Conservation (phyloP, 1,140 invertebrate genomes). For the Hyposmocoma kahamanoa region DNA sequence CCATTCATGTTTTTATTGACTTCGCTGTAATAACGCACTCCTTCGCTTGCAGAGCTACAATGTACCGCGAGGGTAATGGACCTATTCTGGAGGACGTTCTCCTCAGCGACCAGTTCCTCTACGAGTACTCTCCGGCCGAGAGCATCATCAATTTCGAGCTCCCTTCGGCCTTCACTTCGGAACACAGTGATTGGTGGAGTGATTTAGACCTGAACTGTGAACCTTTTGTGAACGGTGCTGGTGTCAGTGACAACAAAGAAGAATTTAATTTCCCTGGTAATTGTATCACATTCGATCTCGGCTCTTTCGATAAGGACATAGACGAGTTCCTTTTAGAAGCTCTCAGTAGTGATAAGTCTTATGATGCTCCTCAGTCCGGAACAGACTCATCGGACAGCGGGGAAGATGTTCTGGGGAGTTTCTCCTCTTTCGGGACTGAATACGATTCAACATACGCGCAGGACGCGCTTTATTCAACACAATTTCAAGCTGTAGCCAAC, state of each 20-base stretch:
- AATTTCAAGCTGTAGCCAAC: not conserved
- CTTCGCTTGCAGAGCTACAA: constrained; percentile 38
- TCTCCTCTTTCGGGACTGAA: constrained; percentile 9
- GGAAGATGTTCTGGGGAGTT: constrained; percentile 10
- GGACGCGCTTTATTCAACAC: constrained; percentile 19
- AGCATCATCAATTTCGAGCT: constrained; percentile 64
- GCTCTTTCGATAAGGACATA: constrained; percentile 45
- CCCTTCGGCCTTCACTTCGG: constrained; percentile 29
- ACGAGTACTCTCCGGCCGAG: constrained; percentile 57
- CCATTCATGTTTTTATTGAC: not conserved
- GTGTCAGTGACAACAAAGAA: constrained; percentile 36
- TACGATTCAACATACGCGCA: constrained; percentile 26
- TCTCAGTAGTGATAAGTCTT: constrained; percentile 41
- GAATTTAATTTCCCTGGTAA: constrained; percentile 30
- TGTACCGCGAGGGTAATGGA: constrained; percentile 45
- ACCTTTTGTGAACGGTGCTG: constrained; percentile 42
- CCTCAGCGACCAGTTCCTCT: constrained; percentile 47
- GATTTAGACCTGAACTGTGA: constrained; percentile 54
- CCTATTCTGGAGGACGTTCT: constrained; percentile 38
- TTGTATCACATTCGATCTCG: constrained; percentile 46
- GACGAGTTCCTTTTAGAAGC: constrained; percentile 54
- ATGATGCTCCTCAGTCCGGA: constrained; percentile 30
- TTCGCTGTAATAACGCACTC: constrained; percentile 1
- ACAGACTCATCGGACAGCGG: constrained; percentile 27
- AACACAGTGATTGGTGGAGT: constrained; percentile 42